These are phyloP conservation scores for Noctua comes DNA, from an alignment of 2,888 invertebrate species.

Conservation along the genomic window DNA sequence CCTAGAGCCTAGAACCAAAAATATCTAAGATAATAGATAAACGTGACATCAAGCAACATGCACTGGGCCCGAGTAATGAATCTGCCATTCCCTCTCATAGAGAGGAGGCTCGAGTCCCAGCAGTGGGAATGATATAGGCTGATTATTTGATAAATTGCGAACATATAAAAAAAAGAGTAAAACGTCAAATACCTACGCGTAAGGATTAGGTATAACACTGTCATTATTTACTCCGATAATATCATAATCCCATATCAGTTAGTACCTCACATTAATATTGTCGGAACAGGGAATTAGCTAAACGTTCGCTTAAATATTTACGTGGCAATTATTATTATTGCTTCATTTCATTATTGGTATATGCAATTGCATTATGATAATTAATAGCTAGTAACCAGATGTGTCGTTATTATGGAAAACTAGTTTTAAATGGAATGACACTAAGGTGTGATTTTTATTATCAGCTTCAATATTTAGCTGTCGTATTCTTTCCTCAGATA, in stretches of 20 bases:
- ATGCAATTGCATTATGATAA: conserved; percentile 9
- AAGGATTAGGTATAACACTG: not conserved
- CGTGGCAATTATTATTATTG: conserved; percentile 7
- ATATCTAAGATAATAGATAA: too few relatives aligned
- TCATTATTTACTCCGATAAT: not conserved
- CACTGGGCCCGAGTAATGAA: too few relatives aligned
- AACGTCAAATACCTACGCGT: not conserved
- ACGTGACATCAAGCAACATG: too few relatives aligned
- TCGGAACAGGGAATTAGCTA: conserved; percentile 10
- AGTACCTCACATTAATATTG: not conserved
- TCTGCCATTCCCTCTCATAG: too few relatives aligned
- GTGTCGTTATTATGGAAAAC: not conserved
- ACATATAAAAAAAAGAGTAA: not conserved
- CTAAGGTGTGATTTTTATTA: not conserved
- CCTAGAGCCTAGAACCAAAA: too few relatives aligned
- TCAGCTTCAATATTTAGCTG: too few relatives aligned
- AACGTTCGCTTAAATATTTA: conserved; percentile 21
- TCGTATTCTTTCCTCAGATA: not conserved
- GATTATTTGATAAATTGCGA: not conserved
- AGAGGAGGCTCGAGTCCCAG: too few relatives aligned
- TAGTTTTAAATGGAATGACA: not conserved
- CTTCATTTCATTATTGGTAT: conserved; percentile 15
- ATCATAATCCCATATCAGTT: conserved; percentile 13
- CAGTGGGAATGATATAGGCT: too few relatives aligned
- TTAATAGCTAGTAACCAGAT: conserved; percentile 7